phyloP scores from a whole-genome alignment of 92 coral and sea anemone genomes.

The Porites divaricata region DNA sequence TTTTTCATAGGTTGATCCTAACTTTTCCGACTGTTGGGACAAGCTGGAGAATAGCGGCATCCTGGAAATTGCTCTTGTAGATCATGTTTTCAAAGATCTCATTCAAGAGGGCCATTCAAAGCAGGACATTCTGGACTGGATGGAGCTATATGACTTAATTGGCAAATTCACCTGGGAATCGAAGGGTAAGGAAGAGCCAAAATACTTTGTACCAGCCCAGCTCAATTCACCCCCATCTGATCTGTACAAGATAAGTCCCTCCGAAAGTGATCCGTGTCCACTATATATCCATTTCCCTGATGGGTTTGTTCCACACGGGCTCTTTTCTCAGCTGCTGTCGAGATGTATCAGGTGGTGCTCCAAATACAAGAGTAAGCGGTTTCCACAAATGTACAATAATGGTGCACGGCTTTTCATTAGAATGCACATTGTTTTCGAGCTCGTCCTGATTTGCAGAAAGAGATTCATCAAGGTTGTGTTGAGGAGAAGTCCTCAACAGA shows the following conservation, averaged over 20 bases:
- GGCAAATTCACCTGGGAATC: slow-evolving; percentile 44
- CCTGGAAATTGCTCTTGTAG: slow-evolving; percentile 59
- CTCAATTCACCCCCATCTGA: slow-evolving; percentile 70
- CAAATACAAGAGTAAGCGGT: slow-evolving; percentile 36
- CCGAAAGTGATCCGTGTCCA: slow-evolving; percentile 69
- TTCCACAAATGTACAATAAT: slow-evolving; percentile 70
- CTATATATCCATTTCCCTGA: slow-evolving; percentile 74
- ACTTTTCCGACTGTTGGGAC: slow-evolving; percentile 67
- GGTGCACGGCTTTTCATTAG: slow-evolving; percentile 67
- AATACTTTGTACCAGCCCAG: slow-evolving; percentile 82
- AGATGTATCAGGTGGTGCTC: slow-evolving; percentile 70
- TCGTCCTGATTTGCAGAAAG: slow-evolving; percentile 61
- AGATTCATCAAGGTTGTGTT: slow-evolving; percentile 69
- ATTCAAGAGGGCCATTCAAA: slow-evolving; percentile 46
- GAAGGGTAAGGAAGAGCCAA: background rate
- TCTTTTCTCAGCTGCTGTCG: slow-evolving; percentile 64
- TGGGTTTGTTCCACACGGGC: slow-evolving; percentile 86
- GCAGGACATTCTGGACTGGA: slow-evolving; percentile 67
- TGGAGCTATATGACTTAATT: slow-evolving; percentile 72
- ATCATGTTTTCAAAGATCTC: slow-evolving; percentile 62
- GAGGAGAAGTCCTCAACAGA: background rate
- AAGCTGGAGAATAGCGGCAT: slow-evolving; percentile 72
- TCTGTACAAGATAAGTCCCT: slow-evolving; percentile 58
- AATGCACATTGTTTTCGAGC: slow-evolving; percentile 42
- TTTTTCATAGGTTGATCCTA: slow-evolving; percentile 48